Conservation (phyloP, 2,113 vertebrate species). For the Probosciger aterrimus region DNA sequence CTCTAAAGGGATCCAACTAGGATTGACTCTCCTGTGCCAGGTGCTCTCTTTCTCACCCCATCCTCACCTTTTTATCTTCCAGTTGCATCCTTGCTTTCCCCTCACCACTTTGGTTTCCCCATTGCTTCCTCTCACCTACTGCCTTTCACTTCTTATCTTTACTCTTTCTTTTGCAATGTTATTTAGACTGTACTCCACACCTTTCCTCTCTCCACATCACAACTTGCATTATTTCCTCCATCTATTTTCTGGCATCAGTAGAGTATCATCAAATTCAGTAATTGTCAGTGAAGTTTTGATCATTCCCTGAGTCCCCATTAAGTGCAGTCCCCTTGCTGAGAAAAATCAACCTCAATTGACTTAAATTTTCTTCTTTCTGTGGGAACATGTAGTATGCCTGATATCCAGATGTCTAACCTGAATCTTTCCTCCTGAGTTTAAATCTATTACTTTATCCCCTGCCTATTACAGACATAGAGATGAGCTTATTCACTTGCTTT, state of each 20-base stretch:
- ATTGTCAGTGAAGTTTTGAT: conserved; percentile 8
- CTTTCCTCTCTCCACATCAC: neutral
- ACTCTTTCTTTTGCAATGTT: neutral
- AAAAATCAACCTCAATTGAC: conserved; percentile 3
- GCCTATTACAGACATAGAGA: neutral
- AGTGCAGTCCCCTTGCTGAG: neutral
- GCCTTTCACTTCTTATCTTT: neutral
- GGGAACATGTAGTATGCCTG: neutral
- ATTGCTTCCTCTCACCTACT: neutral
- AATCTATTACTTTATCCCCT: conserved; percentile 20
- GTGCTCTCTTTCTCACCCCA: neutral
- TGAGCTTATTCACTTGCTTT: conserved; percentile 17
- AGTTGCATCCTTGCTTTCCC: neutral
- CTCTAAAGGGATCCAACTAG: neutral
- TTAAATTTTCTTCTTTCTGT: neutral
- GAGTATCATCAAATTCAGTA: neutral
- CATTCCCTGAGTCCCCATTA: neutral
- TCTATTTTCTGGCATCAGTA: neutral
- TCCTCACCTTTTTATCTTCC: neutral
- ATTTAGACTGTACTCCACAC: neutral
- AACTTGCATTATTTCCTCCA: neutral
- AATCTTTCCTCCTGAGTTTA: conserved; percentile 16
- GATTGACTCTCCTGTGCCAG: neutral
- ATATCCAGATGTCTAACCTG: conserved; percentile 8
- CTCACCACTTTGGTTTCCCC: neutral